Evolutionary conservation across 2,888 invertebrate species (phyloP).

Genomic region (Polymixis flavicincta): DNA sequence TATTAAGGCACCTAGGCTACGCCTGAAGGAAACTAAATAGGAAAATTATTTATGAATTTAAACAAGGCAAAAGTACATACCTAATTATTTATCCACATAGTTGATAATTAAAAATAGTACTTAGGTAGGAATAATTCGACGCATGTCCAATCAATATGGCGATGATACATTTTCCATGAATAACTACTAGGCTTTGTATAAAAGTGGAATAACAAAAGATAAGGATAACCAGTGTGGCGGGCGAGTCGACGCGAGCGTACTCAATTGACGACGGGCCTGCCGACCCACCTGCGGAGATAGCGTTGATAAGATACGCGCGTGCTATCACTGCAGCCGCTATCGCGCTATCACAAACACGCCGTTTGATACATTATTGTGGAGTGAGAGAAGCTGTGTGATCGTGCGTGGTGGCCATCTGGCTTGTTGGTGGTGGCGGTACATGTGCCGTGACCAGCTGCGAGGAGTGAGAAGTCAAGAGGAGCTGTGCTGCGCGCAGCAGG

Average conservation of each 20-base stretch:
- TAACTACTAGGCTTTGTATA: constrained; percentile 1
- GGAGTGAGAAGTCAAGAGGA: constrained; percentile 1
- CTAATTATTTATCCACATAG: too few species aligned
- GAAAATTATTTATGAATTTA: not conserved
- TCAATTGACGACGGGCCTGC: constrained; percentile 8
- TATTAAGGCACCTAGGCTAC: too few species aligned
- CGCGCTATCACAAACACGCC: constrained; percentile 32
- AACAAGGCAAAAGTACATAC: not conserved
- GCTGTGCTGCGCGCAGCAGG: constrained; percentile 17
- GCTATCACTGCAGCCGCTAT: constrained; percentile 36
- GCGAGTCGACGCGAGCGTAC: not conserved
- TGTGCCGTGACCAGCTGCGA: not conserved
- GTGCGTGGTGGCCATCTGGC: not conserved
- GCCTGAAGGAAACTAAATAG: not conserved
- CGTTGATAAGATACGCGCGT: constrained; percentile 44
- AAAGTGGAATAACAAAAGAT: constrained; percentile 26
- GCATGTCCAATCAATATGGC: not conserved
- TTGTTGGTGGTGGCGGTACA: not conserved
- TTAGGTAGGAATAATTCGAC: constrained; percentile 8
- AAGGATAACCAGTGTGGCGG: constrained; percentile 11
- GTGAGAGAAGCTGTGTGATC: constrained; percentile 2
- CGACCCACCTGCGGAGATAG: constrained; percentile 40
- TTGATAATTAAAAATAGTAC: not conserved
- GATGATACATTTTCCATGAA: constrained; percentile 31
- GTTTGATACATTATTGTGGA: constrained; percentile 25